These are phyloP conservation scores for Scaptomyza hsui DNA, from an alignment of 1,140 invertebrate species.

Conservation along the genomic window DNA sequence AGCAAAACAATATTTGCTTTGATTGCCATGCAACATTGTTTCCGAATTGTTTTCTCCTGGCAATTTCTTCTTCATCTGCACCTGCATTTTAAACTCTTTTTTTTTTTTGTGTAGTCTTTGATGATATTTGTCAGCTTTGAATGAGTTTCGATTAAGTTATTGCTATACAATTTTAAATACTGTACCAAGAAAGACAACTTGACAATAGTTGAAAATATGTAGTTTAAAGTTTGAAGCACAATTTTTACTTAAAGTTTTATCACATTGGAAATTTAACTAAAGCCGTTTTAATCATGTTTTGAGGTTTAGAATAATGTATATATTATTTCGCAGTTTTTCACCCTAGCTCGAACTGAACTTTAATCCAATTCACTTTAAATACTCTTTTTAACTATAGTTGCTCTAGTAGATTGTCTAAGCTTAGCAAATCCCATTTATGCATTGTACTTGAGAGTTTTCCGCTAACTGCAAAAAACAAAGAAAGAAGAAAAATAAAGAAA, in stretches of 20 bases:
- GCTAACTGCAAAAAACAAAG: neutral
- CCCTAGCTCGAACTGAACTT: too few species aligned
- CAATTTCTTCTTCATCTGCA: slow-evolving; percentile 3
- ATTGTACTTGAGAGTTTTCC: neutral
- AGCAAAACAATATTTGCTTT: slow-evolving; percentile 24
- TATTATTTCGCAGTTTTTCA: too few species aligned
- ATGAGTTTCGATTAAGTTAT: slow-evolving; percentile 1
- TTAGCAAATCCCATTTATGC: neutral
- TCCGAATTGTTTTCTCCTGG: slow-evolving; percentile 16
- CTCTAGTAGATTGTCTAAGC: too few species aligned
- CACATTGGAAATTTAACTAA: too few species aligned
- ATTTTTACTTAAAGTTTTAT: too few species aligned
- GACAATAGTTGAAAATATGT: too few species aligned
- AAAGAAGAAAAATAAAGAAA: neutral
- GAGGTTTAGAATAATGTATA: too few species aligned
- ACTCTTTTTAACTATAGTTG: too few species aligned
- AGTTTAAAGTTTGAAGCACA: too few species aligned
- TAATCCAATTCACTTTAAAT: too few species aligned
- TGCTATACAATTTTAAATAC: neutral
- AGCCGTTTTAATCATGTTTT: too few species aligned
- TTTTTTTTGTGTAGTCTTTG: neutral
- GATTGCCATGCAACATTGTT: slow-evolving; percentile 33
- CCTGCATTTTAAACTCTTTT: neutral
- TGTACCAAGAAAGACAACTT: neutral
- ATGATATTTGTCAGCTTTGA: slow-evolving; percentile 2